phyloP scores from a whole-genome alignment of 2,113 vertebrate genomes.

The Donacobius atricapilla region DNA sequence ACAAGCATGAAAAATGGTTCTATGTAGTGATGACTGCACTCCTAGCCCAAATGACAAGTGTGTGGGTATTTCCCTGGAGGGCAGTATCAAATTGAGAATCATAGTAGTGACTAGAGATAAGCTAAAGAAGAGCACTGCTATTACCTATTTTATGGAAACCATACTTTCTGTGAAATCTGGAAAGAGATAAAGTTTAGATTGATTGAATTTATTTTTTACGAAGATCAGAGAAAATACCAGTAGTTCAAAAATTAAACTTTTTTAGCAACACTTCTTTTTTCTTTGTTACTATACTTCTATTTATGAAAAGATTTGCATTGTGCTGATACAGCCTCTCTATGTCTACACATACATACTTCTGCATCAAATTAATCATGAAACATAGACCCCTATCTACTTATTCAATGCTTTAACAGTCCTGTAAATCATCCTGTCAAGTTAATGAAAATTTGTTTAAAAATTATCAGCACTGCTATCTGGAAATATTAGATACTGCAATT shows the following conservation, averaged over 20 bases:
- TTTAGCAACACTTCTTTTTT: neutral
- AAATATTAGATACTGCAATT: neutral
- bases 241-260: neutral
- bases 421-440: neutral
- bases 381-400: neutral
- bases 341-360: neutral
- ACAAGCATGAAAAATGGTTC: constrained; percentile 19
- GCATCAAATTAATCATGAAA: neutral
- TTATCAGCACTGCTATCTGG: neutral
- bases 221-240: neutral
- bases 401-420: neutral
- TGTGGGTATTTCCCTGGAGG: constrained; percentile 2
- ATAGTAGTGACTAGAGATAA: neutral
- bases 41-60: neutral
- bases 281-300: neutral
- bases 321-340: neutral
- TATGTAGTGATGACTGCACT: neutral
- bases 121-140: neutral
- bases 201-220: neutral
- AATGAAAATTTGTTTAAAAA: neutral
- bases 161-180: neutral
- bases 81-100: constrained; percentile 4
- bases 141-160: neutral
- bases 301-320: neutral
- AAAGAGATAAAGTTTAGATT: neutral